Conservation (phyloP, 2,888 invertebrate genomes). For the Subacronicta megacephala region DNA sequence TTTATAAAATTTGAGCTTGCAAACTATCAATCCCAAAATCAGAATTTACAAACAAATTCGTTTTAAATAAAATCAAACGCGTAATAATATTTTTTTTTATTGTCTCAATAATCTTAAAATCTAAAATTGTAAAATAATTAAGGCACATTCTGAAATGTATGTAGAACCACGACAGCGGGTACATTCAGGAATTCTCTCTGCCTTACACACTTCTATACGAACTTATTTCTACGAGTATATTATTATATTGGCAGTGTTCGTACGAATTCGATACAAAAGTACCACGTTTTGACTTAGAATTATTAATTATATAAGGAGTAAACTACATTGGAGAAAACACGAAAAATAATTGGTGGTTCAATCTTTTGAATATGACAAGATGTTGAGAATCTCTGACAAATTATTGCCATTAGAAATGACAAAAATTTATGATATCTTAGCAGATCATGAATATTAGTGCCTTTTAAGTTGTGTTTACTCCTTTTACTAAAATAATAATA, state of each 20-base stretch:
- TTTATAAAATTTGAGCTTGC: neutral
- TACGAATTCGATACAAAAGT: conserved; percentile 56
- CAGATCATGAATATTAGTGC: conserved; percentile 19
- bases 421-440: conserved; percentile 20
- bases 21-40: neutral
- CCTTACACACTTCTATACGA: conserved; percentile 43
- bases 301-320: conserved; percentile 52
- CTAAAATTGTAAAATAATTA: conserved; percentile 66
- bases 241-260: conserved; percentile 77
- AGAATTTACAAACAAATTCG: neutral
- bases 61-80: conserved; percentile 16
- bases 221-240: conserved; percentile 62
- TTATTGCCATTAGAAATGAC: conserved; percentile 20
- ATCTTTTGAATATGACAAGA: conserved; percentile 26
- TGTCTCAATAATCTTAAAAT: conserved; percentile 58
- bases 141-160: conserved; percentile 68
- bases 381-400: conserved; percentile 30
- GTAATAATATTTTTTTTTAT: conserved; percentile 53
- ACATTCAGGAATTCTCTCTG: conserved; percentile 44
- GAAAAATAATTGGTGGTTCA: conserved; percentile 17
- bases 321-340: conserved; percentile 2
- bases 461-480: conserved; percentile 19
- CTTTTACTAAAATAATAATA: conserved; percentile 40
- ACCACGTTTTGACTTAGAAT: conserved; percentile 59
- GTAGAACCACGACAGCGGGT: conserved; percentile 29